Conservation (phyloP, 2,113 vertebrate species). For the Microtus montanus region DNA sequence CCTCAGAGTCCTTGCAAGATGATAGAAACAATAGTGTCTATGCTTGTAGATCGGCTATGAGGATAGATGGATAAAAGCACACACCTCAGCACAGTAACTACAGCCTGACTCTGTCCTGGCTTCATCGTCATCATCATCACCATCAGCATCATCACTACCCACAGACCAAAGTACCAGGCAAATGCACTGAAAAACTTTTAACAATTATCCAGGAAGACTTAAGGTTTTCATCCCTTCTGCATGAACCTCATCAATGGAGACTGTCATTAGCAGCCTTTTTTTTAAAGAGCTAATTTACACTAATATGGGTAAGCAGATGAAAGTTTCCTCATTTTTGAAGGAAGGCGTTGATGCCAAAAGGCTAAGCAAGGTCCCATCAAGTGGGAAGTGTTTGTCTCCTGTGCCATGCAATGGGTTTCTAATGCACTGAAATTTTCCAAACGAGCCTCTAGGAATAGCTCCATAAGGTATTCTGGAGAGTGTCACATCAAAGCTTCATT, state of each 20-base stretch:
- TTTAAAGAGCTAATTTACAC: neutral
- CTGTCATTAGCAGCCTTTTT: neutral
- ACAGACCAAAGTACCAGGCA: neutral
- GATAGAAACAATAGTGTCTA: neutral
- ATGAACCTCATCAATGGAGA: slow-evolving; percentile 15
- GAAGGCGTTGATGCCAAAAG: neutral
- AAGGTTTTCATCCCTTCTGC: slow-evolving; percentile 8
- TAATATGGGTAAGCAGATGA: neutral
- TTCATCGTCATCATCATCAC: neutral
- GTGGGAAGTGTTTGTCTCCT: neutral
- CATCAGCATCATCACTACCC: neutral
- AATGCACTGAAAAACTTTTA: neutral
- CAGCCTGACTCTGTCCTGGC: neutral
- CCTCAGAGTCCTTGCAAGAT: neutral
- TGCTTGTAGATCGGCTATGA: neutral
- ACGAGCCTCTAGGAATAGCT: neutral
- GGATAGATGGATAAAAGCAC: neutral
- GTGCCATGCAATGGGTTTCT: neutral
- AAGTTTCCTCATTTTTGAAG: neutral
- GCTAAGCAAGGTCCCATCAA: neutral
- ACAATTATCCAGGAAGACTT: neutral
- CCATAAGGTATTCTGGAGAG: neutral
- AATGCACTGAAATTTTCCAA: neutral
- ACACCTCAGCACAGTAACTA: neutral
- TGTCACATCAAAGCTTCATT: neutral